Base-by-base conservation (phyloP, 2,888 invertebrate genomes). In the Cheiracanthium punctorium region DNA sequence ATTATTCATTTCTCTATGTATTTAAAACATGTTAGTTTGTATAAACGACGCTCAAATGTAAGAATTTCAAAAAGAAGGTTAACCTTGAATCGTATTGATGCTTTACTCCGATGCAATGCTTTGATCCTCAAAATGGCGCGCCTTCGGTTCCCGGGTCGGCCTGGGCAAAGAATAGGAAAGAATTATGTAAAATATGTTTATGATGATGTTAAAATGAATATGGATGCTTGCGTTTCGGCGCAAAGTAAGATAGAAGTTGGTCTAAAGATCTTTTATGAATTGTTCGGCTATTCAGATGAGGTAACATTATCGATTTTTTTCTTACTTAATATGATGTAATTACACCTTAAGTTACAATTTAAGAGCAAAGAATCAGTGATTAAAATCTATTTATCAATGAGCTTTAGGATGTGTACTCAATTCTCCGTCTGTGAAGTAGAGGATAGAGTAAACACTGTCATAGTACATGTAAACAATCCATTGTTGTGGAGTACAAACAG, bases 101-200 rank as follows among this genome's bases (percentile, higher is more conserved):
- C 79, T 73, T 69, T 79, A 74, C 74, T 85, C 84, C 48, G 84
- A 85, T 85, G 84, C 77, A 52, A 85, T 85, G 73, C 85, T 80
- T 75, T 86, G 65, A 86, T 86, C 75, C 80, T 76, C 80, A 88
- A 88, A 88, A 88, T 88, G 88, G 88, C 88, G 88, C 88, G 88
- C 80, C 81, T 88, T 79, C 80, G 84, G 76, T 88, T 88, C 72
- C 88, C 88, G 70, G 88, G 88, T 72, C 84, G 88, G 58, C 88
- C 88, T 77, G 81, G 80, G 72, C 88, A 88, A 81, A 84, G 84
- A 81, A 73, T 80, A 58, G 88, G 88, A 48, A 80, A 76, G 70
- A 81, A 80, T 70, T 84, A 80, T 67, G 74, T 88, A 33, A 81
- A 85, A 85, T 88, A 74, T 70, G 67, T 77, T 43, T 75, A 71